phyloP scores from a whole-genome alignment of 2,797 vertebrate genomes.

The Odontamblyopus rebecca region DNA sequence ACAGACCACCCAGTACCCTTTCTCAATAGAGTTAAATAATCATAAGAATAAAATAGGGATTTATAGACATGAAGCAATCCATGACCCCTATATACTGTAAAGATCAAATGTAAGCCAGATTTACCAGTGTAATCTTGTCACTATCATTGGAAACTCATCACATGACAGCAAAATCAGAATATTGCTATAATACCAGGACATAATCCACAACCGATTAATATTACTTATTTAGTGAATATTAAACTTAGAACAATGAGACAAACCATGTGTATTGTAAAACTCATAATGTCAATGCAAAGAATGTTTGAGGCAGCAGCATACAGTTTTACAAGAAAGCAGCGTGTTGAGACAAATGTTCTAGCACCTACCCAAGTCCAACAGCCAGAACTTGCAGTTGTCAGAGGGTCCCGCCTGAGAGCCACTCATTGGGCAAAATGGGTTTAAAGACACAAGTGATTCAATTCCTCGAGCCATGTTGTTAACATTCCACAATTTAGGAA shows the following conservation, averaged over 20 bases:
- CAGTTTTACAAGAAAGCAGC: background rate
- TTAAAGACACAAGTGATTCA: constrained; percentile 70
- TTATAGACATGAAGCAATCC: constrained; percentile 11
- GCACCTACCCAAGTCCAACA: constrained; percentile 80
- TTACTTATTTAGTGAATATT: constrained; percentile 4
- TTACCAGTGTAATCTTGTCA: constrained; percentile 45
- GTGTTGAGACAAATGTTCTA: background rate
- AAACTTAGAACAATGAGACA: constrained; percentile 13
- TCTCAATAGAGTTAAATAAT: background rate
- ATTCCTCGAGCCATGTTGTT: constrained; percentile 73
- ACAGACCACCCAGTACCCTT: constrained; percentile 28
- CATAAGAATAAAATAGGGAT: background rate
- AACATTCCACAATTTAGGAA: constrained; percentile 21
- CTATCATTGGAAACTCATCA: constrained; percentile 46
- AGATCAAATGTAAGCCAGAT: background rate
- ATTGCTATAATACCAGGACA: constrained; percentile 41
- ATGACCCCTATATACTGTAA: constrained; percentile 8
- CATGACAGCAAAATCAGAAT: constrained; percentile 47
- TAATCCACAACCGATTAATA: constrained; percentile 52
- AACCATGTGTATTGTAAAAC: background rate
- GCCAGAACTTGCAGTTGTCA: constrained; percentile 81
- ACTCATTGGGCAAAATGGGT: constrained; percentile 70
- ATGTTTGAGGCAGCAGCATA: background rate
- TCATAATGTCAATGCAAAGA: background rate
- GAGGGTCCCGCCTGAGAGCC: constrained; percentile 64